Conservation (phyloP, 35 echinoderm and acorn worm species). For the Apostichopus japonicus region DNA sequence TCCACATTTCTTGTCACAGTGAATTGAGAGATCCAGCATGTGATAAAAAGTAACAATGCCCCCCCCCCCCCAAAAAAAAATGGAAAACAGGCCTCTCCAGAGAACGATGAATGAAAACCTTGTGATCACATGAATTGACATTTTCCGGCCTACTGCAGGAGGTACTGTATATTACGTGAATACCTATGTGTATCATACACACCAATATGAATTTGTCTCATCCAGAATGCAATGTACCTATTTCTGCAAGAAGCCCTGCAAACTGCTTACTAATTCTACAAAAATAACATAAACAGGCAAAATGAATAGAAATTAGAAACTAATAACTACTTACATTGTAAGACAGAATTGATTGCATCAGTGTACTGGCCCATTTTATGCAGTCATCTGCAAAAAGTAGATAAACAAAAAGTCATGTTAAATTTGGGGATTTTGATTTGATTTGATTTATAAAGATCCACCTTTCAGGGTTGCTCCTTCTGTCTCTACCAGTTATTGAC, state of each 20-base stretch:
- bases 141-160: too few species aligned
- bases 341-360: slow-evolving; percentile 21
- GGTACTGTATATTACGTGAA: too few species aligned
- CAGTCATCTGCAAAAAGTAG: slow-evolving; percentile 8
- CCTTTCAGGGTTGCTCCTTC: background rate
- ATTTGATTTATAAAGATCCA: background rate
- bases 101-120: background rate
- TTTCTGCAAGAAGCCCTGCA: background rate
- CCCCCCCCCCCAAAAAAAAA: too few species aligned
- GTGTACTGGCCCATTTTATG: slow-evolving; percentile 37
- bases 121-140: background rate
- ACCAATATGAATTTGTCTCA: too few species aligned
- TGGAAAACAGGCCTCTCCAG: background rate
- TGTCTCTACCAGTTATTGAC: too few species aligned
- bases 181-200: too few species aligned
- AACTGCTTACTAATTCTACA: slow-evolving; percentile 4
- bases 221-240: too few species aligned
- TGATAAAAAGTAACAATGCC: too few species aligned
- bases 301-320: background rate
- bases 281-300: background rate
- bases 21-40: background rate
- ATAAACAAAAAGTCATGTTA: background rate
- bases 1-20: background rate
- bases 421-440: background rate
- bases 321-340: background rate